Base-by-base conservation (phyloP, 2,113 vertebrate genomes). In the Gobius niger region DNA sequence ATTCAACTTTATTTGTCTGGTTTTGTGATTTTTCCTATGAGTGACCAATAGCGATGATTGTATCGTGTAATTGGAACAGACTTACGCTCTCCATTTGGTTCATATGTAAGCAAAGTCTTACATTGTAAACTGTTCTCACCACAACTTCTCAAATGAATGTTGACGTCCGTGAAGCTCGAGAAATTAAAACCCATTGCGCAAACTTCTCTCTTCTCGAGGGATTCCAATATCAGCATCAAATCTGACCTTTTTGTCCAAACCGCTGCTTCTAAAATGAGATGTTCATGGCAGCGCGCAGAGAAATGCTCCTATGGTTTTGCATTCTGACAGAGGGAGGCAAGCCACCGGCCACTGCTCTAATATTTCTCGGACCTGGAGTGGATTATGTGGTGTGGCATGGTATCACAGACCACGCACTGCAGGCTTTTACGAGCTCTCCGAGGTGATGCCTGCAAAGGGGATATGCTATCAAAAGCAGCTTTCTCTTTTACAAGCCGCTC, bases 341-440 rank as follows among this genome's bases (percentile, higher is more conserved):
- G 65, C 53, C 24, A 54, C 56, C 70, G 73, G 54, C 70, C 76
- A 66, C 65, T 68, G 75, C 66, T 81, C 57, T 81, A 66, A 83
- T 82, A 80, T 86, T 77, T 85, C 81, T 68, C 12, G 70, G 76
- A 50, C 49, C 81, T 71, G 79, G 66, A 78, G 70, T 77, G 65
- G 74, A 82, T 87, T 84, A 77, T 82, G 76, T 75, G 77, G 57
- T 75, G 72, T 83, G 80, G 79, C 79, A 72, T 60, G 61, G 56
- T 80, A 85, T 86, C 84, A 85, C 77, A 85, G 82, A 76, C 53
- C 59, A 65, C 2, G 67, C 72, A 78, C 78, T 86, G 85, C 81
- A 90, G 61, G 67, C 42, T 75, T 89, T 91, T 88, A 90, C 83
- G 78, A 83, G 79, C 85, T 83, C 79, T 85, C 73, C 24, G 82